Evolutionary conservation across 2,888 invertebrate genomes (phyloP).

Genomic region (Nymphalis urticae): DNA sequence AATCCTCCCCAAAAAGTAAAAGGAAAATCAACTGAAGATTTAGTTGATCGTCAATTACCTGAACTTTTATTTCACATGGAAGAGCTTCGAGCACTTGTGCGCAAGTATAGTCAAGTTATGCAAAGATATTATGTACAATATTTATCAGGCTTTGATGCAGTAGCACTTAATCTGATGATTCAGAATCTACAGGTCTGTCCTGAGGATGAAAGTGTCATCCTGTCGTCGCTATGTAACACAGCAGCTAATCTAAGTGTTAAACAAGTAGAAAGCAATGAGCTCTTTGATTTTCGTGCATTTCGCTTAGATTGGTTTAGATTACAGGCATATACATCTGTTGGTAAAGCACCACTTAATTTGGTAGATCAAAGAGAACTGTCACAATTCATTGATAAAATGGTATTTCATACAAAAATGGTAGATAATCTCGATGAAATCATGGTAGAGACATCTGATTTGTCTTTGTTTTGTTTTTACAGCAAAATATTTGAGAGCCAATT

Average conservation of each 20-base stretch:
- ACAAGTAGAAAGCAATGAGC: slow-evolving; percentile 97
- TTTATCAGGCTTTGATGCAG: slow-evolving; percentile 96
- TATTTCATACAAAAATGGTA: slow-evolving; percentile 99
- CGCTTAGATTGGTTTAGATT: slow-evolving; percentile 98
- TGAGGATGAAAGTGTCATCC: slow-evolving; percentile 96
- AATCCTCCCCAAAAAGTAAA: slow-evolving; percentile 96
- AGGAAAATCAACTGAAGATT: slow-evolving; percentile 93
- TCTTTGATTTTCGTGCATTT: slow-evolving; percentile 97
- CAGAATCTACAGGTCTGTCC: slow-evolving; percentile 92
- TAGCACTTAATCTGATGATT: slow-evolving; percentile 92
- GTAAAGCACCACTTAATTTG: slow-evolving; percentile 89
- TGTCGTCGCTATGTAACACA: slow-evolving; percentile 95
- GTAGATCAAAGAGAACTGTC: slow-evolving; percentile 93
- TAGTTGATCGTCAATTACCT: slow-evolving; percentile 97
- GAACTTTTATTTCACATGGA: slow-evolving; percentile 99
- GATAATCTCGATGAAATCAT: slow-evolving; percentile 98
- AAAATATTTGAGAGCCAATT: slow-evolving; percentile 99
- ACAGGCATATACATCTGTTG: slow-evolving; percentile 95
- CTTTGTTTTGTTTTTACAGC: slow-evolving; percentile 98
- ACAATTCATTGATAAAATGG: slow-evolving; percentile 95
- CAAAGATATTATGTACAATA: slow-evolving; percentile 99
- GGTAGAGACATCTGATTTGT: slow-evolving; percentile 97
- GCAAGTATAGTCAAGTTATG: slow-evolving; percentile 98
- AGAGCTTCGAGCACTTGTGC: slow-evolving; percentile 95
- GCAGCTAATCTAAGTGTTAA: slow-evolving; percentile 93